Conservation (phyloP, 1,140 invertebrate genomes). For the Cherax quadricarinatus region DNA sequence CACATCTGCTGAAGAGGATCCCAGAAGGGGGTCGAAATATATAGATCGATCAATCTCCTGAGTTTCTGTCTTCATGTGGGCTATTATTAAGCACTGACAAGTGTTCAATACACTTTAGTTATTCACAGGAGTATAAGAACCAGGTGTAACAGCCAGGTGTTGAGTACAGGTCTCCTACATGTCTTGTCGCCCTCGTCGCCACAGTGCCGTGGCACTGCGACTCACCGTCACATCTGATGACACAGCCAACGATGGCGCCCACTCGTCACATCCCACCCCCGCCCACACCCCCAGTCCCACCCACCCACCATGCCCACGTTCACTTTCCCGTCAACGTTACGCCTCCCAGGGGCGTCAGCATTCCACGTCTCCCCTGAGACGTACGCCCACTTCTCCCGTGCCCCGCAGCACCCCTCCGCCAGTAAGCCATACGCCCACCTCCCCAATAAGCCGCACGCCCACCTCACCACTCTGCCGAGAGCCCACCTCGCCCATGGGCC, state of each 20-base stretch:
- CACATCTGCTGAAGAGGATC: too few relatives aligned
- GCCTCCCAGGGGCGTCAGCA: constrained; percentile 36
- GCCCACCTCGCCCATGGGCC: constrained; percentile 50
- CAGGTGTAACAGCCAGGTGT: too few relatives aligned
- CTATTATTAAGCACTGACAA: too few relatives aligned
- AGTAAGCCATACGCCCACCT: constrained; percentile 49
- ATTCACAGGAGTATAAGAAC: too few relatives aligned
- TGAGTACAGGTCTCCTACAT: too few relatives aligned
- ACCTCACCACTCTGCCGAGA: constrained; percentile 50
- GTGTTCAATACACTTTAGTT: too few relatives aligned
- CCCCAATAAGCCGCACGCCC: constrained; percentile 54
- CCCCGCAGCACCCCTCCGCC: constrained; percentile 52
- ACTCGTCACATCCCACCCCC: constrained; percentile 15
- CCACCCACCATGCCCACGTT: constrained; percentile 47
- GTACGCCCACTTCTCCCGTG: constrained; percentile 41
- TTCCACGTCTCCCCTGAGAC: constrained; percentile 45
- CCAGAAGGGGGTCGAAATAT: too few relatives aligned
- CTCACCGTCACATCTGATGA: constrained; percentile 54
- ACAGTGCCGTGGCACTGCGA: constrained; percentile 58
- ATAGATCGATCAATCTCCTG: too few relatives aligned
- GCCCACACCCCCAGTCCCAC: constrained; percentile 43
- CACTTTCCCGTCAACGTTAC: constrained; percentile 57
- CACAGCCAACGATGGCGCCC: background rate
- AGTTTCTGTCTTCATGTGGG: too few relatives aligned
- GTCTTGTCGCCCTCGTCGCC: constrained; percentile 59